Conservation (phyloP, 2,113 vertebrate genomes). For the Ictidomys tridecemlineatus region DNA sequence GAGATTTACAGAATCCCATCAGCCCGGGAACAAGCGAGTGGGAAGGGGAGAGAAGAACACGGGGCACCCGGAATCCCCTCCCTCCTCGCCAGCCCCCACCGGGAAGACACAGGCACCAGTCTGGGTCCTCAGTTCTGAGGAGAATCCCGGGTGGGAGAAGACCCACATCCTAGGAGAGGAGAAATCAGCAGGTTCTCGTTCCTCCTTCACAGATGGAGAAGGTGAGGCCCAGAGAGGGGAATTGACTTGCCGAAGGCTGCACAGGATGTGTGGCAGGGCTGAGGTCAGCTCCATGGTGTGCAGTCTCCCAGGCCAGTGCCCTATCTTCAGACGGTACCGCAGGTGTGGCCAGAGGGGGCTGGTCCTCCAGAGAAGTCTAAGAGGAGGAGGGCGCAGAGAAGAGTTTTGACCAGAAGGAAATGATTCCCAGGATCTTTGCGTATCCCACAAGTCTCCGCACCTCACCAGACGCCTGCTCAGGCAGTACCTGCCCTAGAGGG, state of each 20-base stretch:
- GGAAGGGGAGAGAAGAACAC: too few species aligned
- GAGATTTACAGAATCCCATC: neutral
- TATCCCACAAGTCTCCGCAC: neutral
- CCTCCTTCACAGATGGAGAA: neutral
- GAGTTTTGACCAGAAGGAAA: neutral
- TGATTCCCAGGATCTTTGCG: neutral
- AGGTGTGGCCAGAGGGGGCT: neutral
- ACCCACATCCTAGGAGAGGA: neutral
- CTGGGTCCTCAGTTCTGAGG: neutral
- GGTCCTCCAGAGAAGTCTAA: neutral
- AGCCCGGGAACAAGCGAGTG: neutral
- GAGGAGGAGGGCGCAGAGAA: neutral
- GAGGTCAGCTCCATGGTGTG: neutral
- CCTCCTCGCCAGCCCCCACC: neutral
- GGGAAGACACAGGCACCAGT: neutral
- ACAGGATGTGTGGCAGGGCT: neutral
- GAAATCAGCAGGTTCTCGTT: rapidly evolving
- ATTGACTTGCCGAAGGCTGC: constrained; percentile 65
- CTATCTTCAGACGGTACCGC: neutral
- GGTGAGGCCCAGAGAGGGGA: neutral
- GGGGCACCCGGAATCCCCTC: neutral
- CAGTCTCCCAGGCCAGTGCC: neutral
- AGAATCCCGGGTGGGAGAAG: neutral
- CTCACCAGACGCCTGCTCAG: neutral
- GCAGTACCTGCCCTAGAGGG: neutral